phyloP scores from a whole-genome alignment of 1,140 invertebrate species.

The Drosophila erecta region DNA sequence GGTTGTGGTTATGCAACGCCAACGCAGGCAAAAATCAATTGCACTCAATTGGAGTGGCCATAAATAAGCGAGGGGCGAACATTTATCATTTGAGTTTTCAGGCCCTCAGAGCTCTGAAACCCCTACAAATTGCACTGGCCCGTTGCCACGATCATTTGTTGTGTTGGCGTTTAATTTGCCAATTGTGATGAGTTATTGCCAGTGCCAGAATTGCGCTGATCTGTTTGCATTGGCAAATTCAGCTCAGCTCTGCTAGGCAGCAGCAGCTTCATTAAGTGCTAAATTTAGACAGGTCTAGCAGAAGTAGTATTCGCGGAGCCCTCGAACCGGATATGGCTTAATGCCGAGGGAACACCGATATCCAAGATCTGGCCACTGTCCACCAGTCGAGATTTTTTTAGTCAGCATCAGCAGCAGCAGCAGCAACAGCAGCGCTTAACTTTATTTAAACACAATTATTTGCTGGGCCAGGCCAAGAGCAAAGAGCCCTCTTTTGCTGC shows the following conservation, averaged over 20 bases:
- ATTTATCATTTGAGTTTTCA: slow-evolving; percentile 63
- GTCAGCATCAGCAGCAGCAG: slow-evolving; percentile 15
- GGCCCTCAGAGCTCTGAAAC: slow-evolving; percentile 5
- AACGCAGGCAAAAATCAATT: slow-evolving; percentile 79
- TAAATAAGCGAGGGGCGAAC: slow-evolving; percentile 69
- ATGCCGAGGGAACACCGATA: slow-evolving; percentile 57
- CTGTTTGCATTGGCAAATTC: slow-evolving; percentile 70
- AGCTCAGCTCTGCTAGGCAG: slow-evolving; percentile 5
- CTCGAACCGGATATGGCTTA: slow-evolving; percentile 80
- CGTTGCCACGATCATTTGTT: slow-evolving; percentile 66
- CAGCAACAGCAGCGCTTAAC: slow-evolving; percentile 37
- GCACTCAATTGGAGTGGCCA: slow-evolving; percentile 78
- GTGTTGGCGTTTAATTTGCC: slow-evolving; percentile 83
- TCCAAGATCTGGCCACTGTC: slow-evolving; percentile 54
- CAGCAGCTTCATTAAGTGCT: slow-evolving; percentile 78
- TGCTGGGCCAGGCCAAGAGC: slow-evolving; percentile 57
- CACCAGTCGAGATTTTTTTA: slow-evolving; percentile 37
- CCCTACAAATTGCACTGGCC: slow-evolving; percentile 66
- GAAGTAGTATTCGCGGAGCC: slow-evolving; percentile 27
- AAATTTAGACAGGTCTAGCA: slow-evolving; percentile 70
- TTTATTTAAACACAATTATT: slow-evolving; percentile 84
- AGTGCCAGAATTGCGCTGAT: slow-evolving; percentile 28
- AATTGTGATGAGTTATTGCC: slow-evolving; percentile 78
- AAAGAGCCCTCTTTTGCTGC: slow-evolving; percentile 52
- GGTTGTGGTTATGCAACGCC: slow-evolving; percentile 69